Evolutionary conservation across 2,797 vertebrate genomes (phyloP).

Genomic region (Smutsia gigantea): DNA sequence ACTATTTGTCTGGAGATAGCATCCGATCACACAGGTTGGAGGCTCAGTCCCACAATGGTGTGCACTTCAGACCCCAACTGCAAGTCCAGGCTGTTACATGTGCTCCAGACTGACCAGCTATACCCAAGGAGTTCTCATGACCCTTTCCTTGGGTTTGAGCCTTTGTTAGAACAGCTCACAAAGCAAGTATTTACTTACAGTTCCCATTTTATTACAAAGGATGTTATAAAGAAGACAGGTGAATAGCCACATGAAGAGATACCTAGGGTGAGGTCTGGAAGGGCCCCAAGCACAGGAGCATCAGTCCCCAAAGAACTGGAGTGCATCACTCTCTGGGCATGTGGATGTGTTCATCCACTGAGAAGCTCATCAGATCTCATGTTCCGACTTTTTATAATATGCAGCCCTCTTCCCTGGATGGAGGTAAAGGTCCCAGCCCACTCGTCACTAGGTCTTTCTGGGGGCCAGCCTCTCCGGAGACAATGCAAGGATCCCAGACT

Average conservation of each 20-base stretch:
- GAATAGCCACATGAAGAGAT: not conserved
- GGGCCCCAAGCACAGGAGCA: not conserved
- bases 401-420: not conserved
- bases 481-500: not conserved
- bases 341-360: not conserved
- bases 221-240: not conserved
- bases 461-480: not conserved
- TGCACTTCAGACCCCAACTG: not conserved
- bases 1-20: not conserved
- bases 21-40: not conserved
- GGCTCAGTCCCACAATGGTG: not conserved
- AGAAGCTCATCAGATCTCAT: not conserved
- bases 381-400: not conserved
- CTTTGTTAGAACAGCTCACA: not conserved
- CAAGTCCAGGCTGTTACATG: not conserved
- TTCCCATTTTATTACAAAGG: not conserved
- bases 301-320: not conserved
- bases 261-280: not conserved
- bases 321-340: too few species aligned
- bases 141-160: not conserved
- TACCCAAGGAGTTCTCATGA: not conserved
- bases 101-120: not conserved
- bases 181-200: not conserved
- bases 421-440: not conserved
- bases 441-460: not conserved